Conservation (phyloP, 2,113 vertebrate species). For the Heterotilapia buettikoferi region DNA sequence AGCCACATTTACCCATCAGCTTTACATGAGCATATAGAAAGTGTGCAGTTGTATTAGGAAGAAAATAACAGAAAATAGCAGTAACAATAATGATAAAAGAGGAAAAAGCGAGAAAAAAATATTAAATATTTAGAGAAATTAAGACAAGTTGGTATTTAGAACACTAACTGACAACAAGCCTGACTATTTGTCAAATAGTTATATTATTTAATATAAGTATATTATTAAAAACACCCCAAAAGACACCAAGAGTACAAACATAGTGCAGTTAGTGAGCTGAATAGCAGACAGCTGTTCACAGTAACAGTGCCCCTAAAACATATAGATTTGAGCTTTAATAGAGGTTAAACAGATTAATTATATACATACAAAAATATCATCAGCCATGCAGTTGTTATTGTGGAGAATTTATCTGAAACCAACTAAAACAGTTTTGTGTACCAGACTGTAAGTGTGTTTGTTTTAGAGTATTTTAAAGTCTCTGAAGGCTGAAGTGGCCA, state of each 20-base stretch:
- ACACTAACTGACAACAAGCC: not conserved
- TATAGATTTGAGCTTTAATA: not conserved
- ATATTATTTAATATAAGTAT: not conserved
- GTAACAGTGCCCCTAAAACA: not conserved
- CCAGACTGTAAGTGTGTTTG: fast-evolving
- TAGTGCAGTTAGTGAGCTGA: not conserved
- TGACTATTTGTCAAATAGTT: not conserved
- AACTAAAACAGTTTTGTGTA: not conserved
- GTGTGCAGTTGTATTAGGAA: not conserved
- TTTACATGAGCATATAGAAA: not conserved
- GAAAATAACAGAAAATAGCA: not conserved
- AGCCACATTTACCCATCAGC: not conserved
- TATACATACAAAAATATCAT: fast-evolving
- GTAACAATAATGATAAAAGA: not conserved
- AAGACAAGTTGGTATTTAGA: not conserved
- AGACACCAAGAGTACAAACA: not conserved
- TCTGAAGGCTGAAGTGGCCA: fast-evolving
- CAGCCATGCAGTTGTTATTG: not conserved
- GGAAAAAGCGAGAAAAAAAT: not conserved
- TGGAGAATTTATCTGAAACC: not conserved
- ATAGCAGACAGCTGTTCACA: not conserved
- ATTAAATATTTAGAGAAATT: not conserved
- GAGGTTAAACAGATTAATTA: not conserved
- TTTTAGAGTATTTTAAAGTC: not conserved
- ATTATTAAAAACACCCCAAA: not conserved